These are phyloP conservation scores for Melanotaenia maccullochi DNA, from an alignment of 2,797 vertebrate species.

Conservation along the genomic window DNA sequence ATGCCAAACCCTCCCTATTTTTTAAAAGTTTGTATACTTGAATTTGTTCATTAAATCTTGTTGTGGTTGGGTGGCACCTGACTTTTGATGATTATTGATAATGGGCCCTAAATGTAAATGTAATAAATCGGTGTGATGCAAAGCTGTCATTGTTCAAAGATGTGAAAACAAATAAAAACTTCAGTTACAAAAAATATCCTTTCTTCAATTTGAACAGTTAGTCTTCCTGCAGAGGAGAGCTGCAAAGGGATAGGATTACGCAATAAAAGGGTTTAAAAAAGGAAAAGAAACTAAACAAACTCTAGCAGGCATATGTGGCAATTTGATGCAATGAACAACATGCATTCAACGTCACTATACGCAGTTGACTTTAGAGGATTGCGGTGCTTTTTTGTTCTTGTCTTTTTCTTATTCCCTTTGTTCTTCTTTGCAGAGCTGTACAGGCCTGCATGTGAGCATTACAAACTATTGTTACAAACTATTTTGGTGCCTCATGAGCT, in stretches of 20 bases:
- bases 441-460: neutral
- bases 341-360: neutral
- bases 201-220: neutral
- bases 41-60: neutral
- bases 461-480: slow-evolving; percentile 6
- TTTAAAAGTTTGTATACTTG: neutral
- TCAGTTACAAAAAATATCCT: neutral
- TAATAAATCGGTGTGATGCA: too few relatives aligned
- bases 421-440: neutral
- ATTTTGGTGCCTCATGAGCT: slow-evolving; percentile 12
- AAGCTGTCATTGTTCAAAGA: too few relatives aligned
- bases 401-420: neutral
- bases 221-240: neutral
- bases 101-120: too few relatives aligned
- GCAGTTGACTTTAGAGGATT: neutral
- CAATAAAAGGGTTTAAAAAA: neutral
- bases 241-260: neutral
- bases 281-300: neutral
- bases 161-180: too few relatives aligned
- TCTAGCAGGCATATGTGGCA: neutral
- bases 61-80: too few relatives aligned
- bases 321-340: neutral
- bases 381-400: neutral
- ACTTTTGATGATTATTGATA: too few relatives aligned
- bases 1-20: neutral